Base-by-base conservation (phyloP, 2,888 invertebrate genomes). In the Callinectes sapidus region DNA sequence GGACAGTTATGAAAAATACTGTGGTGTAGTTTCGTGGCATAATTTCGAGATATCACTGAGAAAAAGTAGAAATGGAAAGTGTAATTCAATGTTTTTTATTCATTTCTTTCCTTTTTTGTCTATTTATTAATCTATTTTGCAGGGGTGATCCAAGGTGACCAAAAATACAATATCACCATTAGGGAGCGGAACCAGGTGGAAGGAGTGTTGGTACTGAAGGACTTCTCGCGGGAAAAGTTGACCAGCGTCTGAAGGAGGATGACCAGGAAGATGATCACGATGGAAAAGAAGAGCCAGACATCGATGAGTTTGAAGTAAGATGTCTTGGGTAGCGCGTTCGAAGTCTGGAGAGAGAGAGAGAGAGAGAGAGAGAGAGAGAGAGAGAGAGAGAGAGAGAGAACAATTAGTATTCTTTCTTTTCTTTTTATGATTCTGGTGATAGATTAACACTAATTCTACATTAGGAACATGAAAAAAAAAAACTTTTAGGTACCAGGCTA, bases 261-360 rank as follows among this genome's bases (percentile, higher is more conserved):
- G 14, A 94, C 91, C 42, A 93, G 89, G 89, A 94, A 94, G 87
- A 94, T 94, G 77, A 93, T 94, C 55, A 94, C 91, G 32, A 92
- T 94, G 81, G 92, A 98, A 5, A 97, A 98, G 91, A 98, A 96
- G 95, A 98, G 98, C 98, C 98, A 98, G 94, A 98, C 97, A 96
- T 98, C 98, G 94, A 98, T 98, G 2, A 98, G 98, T 96, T 98
- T 98, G 94, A 98, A 98, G 95, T 98, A 98, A 2, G 98, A 98
- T 39, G 98, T 98, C 96, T 98, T 98, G 0, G 98, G 98, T 8
- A 91, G 32, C n/a, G 91, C 39, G 32, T 91, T 87, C 16, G 91
- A 91, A 13, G 91, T 91, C 88, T 91, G 88, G 81, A 81, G 81
- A 54, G 48, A 86, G 48, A 87, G 87, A 48, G 86, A 86, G 86